Evolutionary conservation across 2,797 vertebrate genomes (phyloP), one percentile per base, ranked within the genome.

Genomic region (Malurus leucopterus): DNA sequence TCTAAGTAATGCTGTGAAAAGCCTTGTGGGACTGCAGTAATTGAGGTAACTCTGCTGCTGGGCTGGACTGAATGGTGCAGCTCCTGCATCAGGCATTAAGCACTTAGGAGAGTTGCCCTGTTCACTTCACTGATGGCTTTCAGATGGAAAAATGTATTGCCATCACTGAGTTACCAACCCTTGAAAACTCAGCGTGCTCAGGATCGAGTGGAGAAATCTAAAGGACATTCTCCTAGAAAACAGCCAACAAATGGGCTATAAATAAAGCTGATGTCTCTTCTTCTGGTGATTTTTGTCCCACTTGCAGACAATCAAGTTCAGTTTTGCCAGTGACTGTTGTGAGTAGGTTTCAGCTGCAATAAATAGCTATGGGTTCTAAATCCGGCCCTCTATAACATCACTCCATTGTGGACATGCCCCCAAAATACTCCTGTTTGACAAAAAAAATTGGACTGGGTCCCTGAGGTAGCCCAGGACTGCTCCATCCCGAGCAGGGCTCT

Each of bases 31-130:
- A 93, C 77, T 47, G 11, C 70, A 29, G 85, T 94, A 94, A 94
- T 87, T 90, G 94, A 92, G 90, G 92, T 61, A 92, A 93, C 94
- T 76, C 50, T 84, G 94, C 47, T 93, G 79, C 91, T 86, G 89
- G 85, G 79, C 91, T 86, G 89, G 85, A 64, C 92, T 92, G 59
- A 77, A 88, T 93, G 61, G 29, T 91, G 87, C 90, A 91, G 62
- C 83, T 41, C 91, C 74, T 92, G 32, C 71, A 92, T 61, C 77
- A 88, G 89, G 83, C 89, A 82, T 91, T 86, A 89, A 89, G 85
- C 91, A 84, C 91, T 89, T 91, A 84, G 40, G 12, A 65, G 84
- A 90, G 86, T n/a, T 78, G 84, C 72, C 84, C 65, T 61, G 6
- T 89, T 91, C 82, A 27, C 76, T 84, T 77, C 15, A 15, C 46